Base-by-base conservation (phyloP, 2,797 vertebrate species). In the Novumbra hubbsi region DNA sequence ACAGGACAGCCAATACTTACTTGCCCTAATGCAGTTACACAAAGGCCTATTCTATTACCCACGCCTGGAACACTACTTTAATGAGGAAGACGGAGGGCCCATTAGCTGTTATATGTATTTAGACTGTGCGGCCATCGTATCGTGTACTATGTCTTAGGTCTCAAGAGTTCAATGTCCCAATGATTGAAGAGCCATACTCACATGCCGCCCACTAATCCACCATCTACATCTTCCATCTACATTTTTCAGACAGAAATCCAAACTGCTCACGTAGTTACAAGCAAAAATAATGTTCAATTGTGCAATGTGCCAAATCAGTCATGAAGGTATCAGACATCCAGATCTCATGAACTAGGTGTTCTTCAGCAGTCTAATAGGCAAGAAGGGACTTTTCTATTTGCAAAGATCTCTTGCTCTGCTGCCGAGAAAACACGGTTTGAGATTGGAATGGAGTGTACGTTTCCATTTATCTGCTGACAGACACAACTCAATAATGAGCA, bases 221-320 rank as follows among this genome's bases (percentile, higher is more conserved):
- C 55, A 24, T 57, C 21, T 12, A 9, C 55, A 24, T 57, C 55
- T 12, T 21, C 0, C 83, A 24, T 57, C 21, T 12, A 9, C 55
- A 24, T 57, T 21, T 12, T 21, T 0, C 83, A 87, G 80, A 90
- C 89, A 89, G 89, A 90, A 84, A 80, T 85, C 86, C 16, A 6
- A 17, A 17, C 12, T 11, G 27, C 6, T 69, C 76, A 78, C 86
- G 88, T 89, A 83, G 62, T 79, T 85, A 88, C 82, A 84, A 76
- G 78, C 78, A 73, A 49, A 82, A 81, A 79, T 80, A 78, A 71
- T 79, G 68, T 80, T 83, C 84, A 85, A 69, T 75, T 78, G 69
- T 45, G 41, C 41, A 38, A 4, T 38, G 34, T 38, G 34, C 5
- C 11, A 24, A 60, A 60, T 21, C 11, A 60, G 24, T 27, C 55